Evolutionary conservation across 2,113 vertebrate species (phyloP), one percentile per base, ranked within the genome.

Genomic region (Mugil cephalus): DNA sequence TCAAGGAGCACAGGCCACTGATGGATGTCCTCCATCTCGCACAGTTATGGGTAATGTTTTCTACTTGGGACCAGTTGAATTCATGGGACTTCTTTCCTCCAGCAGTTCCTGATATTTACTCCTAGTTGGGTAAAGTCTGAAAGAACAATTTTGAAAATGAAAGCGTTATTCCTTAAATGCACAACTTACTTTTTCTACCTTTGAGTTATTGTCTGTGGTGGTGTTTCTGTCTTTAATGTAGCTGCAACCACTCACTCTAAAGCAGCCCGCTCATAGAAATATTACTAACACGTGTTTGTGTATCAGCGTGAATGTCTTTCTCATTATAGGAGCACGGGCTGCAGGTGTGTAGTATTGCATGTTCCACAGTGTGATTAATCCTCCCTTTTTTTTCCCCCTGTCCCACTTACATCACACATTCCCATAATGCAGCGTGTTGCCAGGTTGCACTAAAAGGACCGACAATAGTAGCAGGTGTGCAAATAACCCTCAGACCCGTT

Each of bases 401-500:
- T 53, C 40, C 18, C 51, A 18, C 64, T 64, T 53, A 52, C 75
- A 86, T 78, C 64, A 85, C 82, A 82, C 77, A 85, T 84, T 89
- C 91, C 91, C 89, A 92, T 74, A 91, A 93, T 93, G 86, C 92
- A 87, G 43, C 53, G 63, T 87, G 85, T 90, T 89, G 89, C 89
- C 83, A 88, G 85, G 89, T 90, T 87, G 83, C 81, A 70, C 85
- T 90, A 84, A 87, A 84, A 77, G 79, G 74, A 78, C 83, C 75
- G 88, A 91, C 93, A 92, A 93, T 91, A 87, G 91, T 68, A 93
- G 93, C 93, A 94, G 93, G 93, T 93, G 92, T 94, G 91, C 91
- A 94, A 93, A 94, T 93, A 94, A 86, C 65, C 87, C 81, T 88
- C 75, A 67, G 79, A 83, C 85, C 78, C 45, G 50, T 42, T 83